These are phyloP conservation scores for Apamea epomidion DNA, from an alignment of 2,888 invertebrate species.

Conservation along the genomic window DNA sequence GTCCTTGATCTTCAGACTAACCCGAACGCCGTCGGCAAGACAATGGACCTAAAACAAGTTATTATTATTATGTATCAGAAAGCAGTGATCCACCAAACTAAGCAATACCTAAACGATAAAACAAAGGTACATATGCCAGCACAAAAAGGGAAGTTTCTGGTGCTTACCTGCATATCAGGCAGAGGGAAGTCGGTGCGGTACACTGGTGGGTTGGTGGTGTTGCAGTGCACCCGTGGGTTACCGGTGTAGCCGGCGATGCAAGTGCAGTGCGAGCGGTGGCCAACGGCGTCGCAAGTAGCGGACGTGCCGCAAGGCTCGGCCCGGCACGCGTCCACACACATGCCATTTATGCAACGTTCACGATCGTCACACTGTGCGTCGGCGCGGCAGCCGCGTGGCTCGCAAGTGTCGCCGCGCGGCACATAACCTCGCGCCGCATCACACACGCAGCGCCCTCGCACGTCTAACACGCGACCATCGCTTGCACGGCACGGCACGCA, in stretches of 20 bases:
- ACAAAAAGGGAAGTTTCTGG: not conserved
- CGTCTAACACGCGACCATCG: conserved; percentile 94
- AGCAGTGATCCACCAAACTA: not conserved
- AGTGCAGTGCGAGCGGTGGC: conserved; percentile 94
- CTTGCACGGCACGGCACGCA: conserved; percentile 94
- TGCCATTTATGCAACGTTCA: conserved; percentile 94
- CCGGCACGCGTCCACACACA: conserved; percentile 95
- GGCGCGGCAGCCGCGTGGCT: conserved; percentile 93
- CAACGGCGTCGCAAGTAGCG: conserved; percentile 94
- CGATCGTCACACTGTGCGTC: conserved; percentile 95
- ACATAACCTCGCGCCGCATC: conserved; percentile 94
- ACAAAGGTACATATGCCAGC: not conserved
- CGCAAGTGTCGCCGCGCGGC: conserved; percentile 94
- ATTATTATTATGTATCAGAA: not conserved
- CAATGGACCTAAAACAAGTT: conserved; percentile 93
- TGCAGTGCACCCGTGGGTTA: conserved; percentile 94
- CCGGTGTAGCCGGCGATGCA: conserved; percentile 95
- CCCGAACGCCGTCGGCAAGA: conserved; percentile 97
- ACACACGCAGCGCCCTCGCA: conserved; percentile 95
- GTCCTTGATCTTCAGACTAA: conserved; percentile 94
- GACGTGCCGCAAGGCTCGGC: conserved; percentile 94
- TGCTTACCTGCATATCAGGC: conserved; percentile 93
- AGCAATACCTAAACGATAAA: not conserved
- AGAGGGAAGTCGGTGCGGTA: conserved; percentile 95
- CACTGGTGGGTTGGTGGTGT: conserved; percentile 81